phyloP scores from a whole-genome alignment of 1,140 invertebrate species.

The Eumaeus atala region DNA sequence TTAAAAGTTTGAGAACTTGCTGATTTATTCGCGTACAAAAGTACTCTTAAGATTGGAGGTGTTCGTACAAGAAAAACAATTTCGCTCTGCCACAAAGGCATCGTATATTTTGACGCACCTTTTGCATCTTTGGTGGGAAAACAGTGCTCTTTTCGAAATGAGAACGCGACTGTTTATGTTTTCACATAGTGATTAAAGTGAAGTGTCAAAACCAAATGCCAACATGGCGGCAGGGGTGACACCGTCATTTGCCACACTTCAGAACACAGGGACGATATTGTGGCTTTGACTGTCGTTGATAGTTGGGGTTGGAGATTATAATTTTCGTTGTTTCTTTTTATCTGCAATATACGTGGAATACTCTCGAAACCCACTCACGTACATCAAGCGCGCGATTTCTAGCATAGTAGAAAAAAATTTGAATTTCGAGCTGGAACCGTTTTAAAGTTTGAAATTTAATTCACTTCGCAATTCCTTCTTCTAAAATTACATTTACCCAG shows the following conservation, averaged over 20 bases:
- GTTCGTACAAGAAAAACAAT: slow-evolving; percentile 40
- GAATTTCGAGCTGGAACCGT: background rate
- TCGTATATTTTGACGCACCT: slow-evolving; percentile 49
- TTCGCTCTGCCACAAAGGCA: slow-evolving; percentile 46
- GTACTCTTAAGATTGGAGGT: slow-evolving; percentile 20
- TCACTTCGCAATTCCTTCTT: background rate
- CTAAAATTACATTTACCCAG: background rate
- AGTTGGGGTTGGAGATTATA: slow-evolving; percentile 49
- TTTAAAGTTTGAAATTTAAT: background rate
- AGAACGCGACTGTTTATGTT: slow-evolving; percentile 66
- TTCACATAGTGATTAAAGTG: slow-evolving; percentile 69
- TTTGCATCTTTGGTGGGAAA: slow-evolving; percentile 34
- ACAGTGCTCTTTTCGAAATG: slow-evolving; percentile 66
- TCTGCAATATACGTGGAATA: slow-evolving; percentile 12
- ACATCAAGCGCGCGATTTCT: background rate
- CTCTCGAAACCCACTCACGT: slow-evolving; percentile 10
- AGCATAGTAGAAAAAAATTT: background rate
- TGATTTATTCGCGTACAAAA: slow-evolving; percentile 4
- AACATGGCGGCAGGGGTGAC: slow-evolving; percentile 34
- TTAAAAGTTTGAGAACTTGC: background rate
- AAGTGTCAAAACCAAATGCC: slow-evolving; percentile 71
- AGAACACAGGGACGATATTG: slow-evolving; percentile 35
- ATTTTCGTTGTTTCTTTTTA: slow-evolving; percentile 53
- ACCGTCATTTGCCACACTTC: slow-evolving; percentile 33
- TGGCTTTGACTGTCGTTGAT: slow-evolving; percentile 55